Evolutionary conservation across 30 jellyfish, hydroid and myxozoan genomes (phyloP).

Genomic region (Hydractinia symbiolongicarpus): DNA sequence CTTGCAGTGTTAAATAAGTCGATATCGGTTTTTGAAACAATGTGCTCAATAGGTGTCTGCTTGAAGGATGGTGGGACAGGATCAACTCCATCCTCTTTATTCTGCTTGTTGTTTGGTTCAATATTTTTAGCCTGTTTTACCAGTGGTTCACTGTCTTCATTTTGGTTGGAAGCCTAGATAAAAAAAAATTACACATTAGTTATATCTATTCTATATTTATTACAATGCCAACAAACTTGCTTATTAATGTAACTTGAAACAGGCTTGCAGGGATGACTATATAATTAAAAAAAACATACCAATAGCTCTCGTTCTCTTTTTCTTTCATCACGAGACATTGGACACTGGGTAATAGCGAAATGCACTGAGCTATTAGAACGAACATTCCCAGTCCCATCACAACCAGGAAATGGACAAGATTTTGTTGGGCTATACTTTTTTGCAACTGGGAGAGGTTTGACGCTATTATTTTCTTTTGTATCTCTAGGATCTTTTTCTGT

Average conservation of each 20-base stretch:
- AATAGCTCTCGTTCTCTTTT: constrained; percentile 12
- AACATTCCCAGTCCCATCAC: constrained; percentile 14
- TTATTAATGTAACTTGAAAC: too few relatives aligned
- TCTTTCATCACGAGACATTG: constrained; percentile 14
- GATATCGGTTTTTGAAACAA: constrained; percentile 45
- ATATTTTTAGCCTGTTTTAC: too few relatives aligned
- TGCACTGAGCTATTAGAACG: neutral
- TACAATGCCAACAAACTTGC: too few relatives aligned
- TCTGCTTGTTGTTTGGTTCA: too few relatives aligned
- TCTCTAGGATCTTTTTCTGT: neutral
- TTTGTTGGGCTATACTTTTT: constrained; percentile 5
- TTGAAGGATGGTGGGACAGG: neutral
- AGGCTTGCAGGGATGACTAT: neutral
- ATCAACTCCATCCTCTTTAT: neutral
- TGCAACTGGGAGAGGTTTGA: neutral
- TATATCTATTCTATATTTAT: too few relatives aligned
- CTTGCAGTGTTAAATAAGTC: constrained; percentile 53
- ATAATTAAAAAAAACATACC: neutral
- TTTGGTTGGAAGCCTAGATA: too few relatives aligned
- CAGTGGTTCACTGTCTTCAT: too few relatives aligned
- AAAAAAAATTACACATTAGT: too few relatives aligned
- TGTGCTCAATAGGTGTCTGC: constrained; percentile 35
- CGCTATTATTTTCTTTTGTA: neutral
- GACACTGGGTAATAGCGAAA: constrained; percentile 7
- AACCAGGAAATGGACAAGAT: constrained; percentile 24